Evolutionary conservation across 2,797 vertebrate species (phyloP).

Genomic region (Muscicapa striata): DNA sequence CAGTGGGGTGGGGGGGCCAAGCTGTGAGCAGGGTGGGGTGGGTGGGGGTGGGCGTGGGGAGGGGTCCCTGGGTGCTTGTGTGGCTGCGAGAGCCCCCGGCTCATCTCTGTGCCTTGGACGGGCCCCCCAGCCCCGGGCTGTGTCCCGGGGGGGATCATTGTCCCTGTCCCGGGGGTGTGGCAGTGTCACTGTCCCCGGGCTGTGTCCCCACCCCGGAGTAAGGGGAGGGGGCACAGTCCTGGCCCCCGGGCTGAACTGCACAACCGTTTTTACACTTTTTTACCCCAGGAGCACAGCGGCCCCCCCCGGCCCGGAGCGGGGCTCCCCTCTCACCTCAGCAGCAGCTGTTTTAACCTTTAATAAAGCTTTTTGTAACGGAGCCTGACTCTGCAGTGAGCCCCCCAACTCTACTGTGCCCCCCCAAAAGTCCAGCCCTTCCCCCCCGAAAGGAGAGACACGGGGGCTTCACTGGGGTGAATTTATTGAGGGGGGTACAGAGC

Average conservation of each 20-base stretch:
- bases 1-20: not conserved
- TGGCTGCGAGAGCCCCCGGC: not conserved
- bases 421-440: not conserved
- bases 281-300: not conserved
- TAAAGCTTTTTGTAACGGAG: constrained; percentile 57
- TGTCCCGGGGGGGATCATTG: not conserved
- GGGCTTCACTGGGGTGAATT: not conserved
- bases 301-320: constrained; percentile 5
- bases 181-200: not conserved
- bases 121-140: not conserved
- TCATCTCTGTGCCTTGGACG: constrained; percentile 30
- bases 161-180: not conserved
- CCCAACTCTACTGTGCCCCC: not conserved
- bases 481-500: not conserved
- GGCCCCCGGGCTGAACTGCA: not conserved
- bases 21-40: not conserved
- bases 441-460: not conserved
- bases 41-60: not conserved
- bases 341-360: constrained; percentile 53
- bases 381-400: not conserved
- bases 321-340: not conserved
- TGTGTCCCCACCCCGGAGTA: not conserved
- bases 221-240: too few species aligned
- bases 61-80: not conserved
- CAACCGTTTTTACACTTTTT: constrained; percentile 52